Base-by-base conservation (phyloP, 2,888 invertebrate genomes). In the Eupithecia subumbrata region DNA sequence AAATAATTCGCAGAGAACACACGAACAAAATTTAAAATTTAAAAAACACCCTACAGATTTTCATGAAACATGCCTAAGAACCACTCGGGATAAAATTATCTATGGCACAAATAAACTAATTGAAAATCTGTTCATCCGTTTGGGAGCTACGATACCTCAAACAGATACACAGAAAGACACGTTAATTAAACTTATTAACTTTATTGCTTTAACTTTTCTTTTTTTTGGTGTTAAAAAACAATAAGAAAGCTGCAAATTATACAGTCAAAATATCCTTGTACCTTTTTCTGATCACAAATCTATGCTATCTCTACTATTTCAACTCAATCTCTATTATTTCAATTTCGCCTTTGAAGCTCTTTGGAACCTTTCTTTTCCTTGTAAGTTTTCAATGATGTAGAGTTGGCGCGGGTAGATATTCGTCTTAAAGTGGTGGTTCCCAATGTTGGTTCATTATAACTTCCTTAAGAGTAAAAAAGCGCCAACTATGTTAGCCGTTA, bases 381-480 rank as follows among this genome's bases (percentile, higher is more conserved):
- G 22, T 25, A 12, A 25, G 14, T 60, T 56, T 56, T 22, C 52
- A 52, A 52, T 22, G 52, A 56, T 9, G 8, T n/a, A 56, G 1
- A 12, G 25, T 34, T 64, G 30, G 18, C 16, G 30, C 64, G 3
- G 16, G 16, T 18, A 12, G 34, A 16, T 34, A 34, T 34, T 64
- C 16, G 34, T 64, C 7, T 30, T 7, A 30, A 30, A 34, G 34
- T 34, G 4, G 34, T 30, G 40, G 40, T 18, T 18, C 16, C 25
- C 16, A 14, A 18, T 25, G n/a, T 30, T 30, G 63, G 52, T 78
- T 77, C 70, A 79, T 82, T 82, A 76, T 22, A 78, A 83, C 76
- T 82, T 82, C 11, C 8, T 22, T 12, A 5, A 25, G 11, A 60
- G 78, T 79, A 69, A 72, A 73, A 77, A 14, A 60, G 14, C 1